Evolutionary conservation across 2,113 vertebrate genomes (phyloP).

Genomic region (Brevimyrus niger): DNA sequence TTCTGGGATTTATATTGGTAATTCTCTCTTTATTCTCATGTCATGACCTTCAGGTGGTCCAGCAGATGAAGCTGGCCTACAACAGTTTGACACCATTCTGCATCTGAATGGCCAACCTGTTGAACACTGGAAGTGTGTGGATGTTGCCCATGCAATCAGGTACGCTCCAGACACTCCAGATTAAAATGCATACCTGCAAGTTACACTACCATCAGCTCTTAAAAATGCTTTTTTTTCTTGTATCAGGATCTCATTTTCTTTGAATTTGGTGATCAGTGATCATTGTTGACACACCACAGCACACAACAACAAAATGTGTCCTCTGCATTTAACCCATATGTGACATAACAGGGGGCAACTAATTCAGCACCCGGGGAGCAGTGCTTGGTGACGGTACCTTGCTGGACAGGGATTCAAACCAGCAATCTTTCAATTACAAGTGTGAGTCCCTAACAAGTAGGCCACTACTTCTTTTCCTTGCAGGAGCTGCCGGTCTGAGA

Average conservation of each 20-base stretch:
- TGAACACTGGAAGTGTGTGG: constrained; percentile 87
- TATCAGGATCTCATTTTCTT: background rate
- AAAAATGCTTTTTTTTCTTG: background rate
- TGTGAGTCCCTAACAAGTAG: too few species aligned
- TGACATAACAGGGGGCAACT: too few species aligned
- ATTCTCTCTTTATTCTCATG: background rate
- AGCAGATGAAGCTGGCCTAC: constrained; percentile 78
- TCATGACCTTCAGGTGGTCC: constrained; percentile 66
- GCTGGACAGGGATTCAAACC: too few species aligned
- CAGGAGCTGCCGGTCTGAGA: constrained; percentile 77
- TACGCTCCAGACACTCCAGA: constrained; percentile 29
- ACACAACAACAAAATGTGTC: too few species aligned
- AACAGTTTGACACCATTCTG: constrained; percentile 77
- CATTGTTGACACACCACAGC: too few species aligned
- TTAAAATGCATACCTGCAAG: background rate
- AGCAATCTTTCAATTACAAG: too few species aligned
- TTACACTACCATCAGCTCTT: background rate
- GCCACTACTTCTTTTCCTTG: background rate
- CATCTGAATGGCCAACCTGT: constrained; percentile 84
- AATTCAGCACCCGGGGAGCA: too few species aligned
- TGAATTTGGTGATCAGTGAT: too few species aligned
- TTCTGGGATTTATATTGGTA: background rate
- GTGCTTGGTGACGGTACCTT: too few species aligned
- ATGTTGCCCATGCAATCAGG: constrained; percentile 87
- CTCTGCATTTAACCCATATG: too few species aligned